These are phyloP conservation scores for Ormia ochracea DNA, from an alignment of 2,888 invertebrate species.

Conservation along the genomic window DNA sequence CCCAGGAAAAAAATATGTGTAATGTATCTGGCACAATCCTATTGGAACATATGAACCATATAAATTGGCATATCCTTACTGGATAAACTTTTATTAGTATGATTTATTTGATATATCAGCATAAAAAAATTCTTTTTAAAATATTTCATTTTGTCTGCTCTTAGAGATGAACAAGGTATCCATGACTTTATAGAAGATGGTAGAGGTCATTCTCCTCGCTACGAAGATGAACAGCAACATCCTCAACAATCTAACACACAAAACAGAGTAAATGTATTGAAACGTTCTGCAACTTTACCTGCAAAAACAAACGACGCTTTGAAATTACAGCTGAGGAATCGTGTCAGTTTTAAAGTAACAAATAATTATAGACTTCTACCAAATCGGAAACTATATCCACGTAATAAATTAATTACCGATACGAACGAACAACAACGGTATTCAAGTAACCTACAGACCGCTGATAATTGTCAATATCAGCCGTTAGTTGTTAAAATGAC, in stretches of 20 bases:
- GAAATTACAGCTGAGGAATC: conserved; percentile 1
- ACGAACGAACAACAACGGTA: conserved; percentile 11
- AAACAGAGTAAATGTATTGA: conserved; percentile 21
- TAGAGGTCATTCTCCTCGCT: neutral
- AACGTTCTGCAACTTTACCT: conserved; percentile 26
- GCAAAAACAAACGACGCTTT: conserved; percentile 14
- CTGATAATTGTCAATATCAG: conserved; percentile 3
- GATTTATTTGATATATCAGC: no score
- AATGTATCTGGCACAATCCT: no score
- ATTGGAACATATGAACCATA: no score
- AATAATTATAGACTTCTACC: neutral
- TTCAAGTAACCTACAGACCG: conserved; percentile 18
- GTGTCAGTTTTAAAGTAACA: conserved; percentile 29
- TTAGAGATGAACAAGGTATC: conserved; percentile 6
- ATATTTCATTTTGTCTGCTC: neutral
- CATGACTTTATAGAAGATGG: neutral
- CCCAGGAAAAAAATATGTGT: no score
- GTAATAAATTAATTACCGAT: neutral
- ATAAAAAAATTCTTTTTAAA: no score
- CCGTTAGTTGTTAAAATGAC: conserved; percentile 82
- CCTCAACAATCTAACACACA: conserved; percentile 2
- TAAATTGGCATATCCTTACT: no score
- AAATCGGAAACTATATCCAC: conserved; percentile 5
- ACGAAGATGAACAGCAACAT: neutral
- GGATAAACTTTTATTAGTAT: no score